Conservation (phyloP, 2,888 invertebrate species). For the Microplitis deprimator region DNA sequence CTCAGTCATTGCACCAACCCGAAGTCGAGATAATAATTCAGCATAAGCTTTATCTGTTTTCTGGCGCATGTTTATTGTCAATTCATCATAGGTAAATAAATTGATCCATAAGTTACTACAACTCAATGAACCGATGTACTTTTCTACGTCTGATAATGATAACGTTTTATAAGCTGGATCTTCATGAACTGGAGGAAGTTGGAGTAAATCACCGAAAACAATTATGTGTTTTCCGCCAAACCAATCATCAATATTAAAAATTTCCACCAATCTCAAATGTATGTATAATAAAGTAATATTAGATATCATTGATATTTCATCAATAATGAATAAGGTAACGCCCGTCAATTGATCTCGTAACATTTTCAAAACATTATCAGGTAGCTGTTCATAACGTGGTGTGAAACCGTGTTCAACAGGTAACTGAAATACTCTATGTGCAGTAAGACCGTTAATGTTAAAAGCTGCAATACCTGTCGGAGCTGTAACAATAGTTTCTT, state of each 20-base stretch:
- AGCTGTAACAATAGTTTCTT: conserved; percentile 19
- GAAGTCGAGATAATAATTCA: conserved; percentile 45
- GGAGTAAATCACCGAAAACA: conserved; percentile 61
- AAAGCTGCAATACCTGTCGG: conserved; percentile 21
- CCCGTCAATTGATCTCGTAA: conserved; percentile 29
- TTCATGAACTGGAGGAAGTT: conserved; percentile 59
- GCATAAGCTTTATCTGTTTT: conserved; percentile 48
- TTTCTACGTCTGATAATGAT: conserved; percentile 49
- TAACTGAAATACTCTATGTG: conserved; percentile 39
- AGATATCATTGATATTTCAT: conserved; percentile 44
- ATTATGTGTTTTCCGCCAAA: conserved; percentile 59
- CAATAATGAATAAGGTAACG: conserved; percentile 38
- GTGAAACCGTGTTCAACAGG: conserved; percentile 33
- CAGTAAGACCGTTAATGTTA: conserved; percentile 47
- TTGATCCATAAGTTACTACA: conserved; percentile 54
- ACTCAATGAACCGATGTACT: conserved; percentile 49
- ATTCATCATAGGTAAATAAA: conserved; percentile 57
- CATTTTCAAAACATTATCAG: conserved; percentile 35
- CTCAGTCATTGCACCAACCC: conserved; percentile 13
- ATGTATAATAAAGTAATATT: conserved; percentile 36
- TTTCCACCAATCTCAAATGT: conserved; percentile 16
- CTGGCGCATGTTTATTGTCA: conserved; percentile 55
- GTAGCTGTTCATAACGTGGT: conserved; percentile 24
- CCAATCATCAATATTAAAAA: conserved; percentile 50
- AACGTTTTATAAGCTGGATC: conserved; percentile 56